Conservation (phyloP, 2,113 vertebrate species). For the Anguilla rostrata region DNA sequence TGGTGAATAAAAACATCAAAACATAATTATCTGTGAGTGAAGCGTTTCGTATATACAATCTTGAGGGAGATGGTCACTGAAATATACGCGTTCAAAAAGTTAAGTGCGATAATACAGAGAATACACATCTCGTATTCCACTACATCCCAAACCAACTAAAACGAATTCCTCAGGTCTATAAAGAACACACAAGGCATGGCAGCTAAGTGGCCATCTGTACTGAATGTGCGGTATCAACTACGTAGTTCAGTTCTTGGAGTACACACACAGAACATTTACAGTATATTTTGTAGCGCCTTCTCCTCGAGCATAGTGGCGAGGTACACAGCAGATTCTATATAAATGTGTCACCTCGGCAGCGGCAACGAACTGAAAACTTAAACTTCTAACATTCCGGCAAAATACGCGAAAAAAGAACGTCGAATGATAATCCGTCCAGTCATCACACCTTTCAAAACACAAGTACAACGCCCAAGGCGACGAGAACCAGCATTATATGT, state of each 20-base stretch:
- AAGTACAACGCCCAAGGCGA: background rate
- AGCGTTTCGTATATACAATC: background rate
- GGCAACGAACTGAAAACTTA: background rate
- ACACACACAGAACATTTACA: background rate
- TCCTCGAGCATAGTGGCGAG: background rate
- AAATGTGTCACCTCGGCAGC: background rate
- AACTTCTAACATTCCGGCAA: background rate
- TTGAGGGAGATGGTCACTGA: background rate
- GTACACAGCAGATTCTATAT: background rate
- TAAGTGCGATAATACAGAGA: background rate
- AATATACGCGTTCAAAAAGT: background rate
- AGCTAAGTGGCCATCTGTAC: background rate
- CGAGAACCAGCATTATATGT: background rate
- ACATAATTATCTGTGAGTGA: background rate
- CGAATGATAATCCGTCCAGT: background rate
- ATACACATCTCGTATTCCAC: background rate
- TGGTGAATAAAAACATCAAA: background rate
- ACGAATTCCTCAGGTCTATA: background rate
- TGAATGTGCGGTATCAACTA: background rate
- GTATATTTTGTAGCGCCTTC: too few species aligned
- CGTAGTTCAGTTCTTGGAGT: background rate
- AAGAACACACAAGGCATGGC: background rate
- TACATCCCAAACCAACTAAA: background rate
- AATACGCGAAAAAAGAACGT: background rate
- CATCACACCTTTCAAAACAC: background rate